phyloP scores from a whole-genome alignment of 2,797 vertebrate genomes.

The Eulemur rubriventer region DNA sequence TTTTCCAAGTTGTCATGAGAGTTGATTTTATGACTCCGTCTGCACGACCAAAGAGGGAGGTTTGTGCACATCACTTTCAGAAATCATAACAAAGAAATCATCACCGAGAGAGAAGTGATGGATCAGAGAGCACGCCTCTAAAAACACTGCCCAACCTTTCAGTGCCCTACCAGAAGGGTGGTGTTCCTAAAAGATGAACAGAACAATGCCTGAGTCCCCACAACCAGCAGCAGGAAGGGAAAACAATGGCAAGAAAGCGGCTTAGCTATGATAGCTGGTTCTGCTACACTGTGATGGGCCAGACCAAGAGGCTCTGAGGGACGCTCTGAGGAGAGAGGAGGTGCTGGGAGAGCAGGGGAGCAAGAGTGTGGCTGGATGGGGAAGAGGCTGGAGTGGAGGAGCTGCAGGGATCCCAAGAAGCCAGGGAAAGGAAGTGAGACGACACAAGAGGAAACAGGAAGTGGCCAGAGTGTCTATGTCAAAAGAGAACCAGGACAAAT shows the following conservation, averaged over 20 bases:
- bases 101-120: not conserved
- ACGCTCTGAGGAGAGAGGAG: not conserved
- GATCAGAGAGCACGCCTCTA: not conserved
- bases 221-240: not conserved
- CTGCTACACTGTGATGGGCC: not conserved
- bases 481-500: not conserved
- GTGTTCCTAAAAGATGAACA: not conserved
- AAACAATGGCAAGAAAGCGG: not conserved
- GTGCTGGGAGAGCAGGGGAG: not conserved
- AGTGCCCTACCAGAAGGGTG: not conserved
- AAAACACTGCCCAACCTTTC: not conserved
- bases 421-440: not conserved
- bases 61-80: not conserved
- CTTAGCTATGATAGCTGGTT: not conserved
- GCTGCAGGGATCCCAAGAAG: not conserved
- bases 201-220: not conserved
- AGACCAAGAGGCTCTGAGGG: not conserved
- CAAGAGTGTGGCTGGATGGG: accelerated
- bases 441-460: not conserved
- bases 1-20: conserved; percentile 8
- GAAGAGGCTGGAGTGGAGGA: not conserved
- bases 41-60: not conserved
- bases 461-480: not conserved
- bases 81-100: conserved; percentile 32
- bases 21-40: conserved; percentile 36